phyloP scores from a whole-genome alignment of 2,797 vertebrate species.

The Oryzias sinensis region DNA sequence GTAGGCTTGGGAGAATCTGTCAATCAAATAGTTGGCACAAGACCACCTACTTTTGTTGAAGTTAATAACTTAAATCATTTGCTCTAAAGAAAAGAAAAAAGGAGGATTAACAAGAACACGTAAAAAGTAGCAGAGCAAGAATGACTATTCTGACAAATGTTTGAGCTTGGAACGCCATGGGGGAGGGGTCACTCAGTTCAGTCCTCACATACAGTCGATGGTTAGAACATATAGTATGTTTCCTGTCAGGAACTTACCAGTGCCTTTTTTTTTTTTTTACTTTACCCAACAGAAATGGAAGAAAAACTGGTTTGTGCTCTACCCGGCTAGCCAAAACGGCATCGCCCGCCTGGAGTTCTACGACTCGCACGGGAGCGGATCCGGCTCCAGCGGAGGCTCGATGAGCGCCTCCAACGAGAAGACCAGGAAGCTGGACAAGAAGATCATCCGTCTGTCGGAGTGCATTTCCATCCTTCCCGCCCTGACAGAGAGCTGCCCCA shows the following conservation, averaged over 20 bases:
- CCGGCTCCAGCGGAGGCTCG: conserved; percentile 48
- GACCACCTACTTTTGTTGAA: too few species aligned
- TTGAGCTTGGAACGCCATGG: too few species aligned
- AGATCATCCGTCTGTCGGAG: conserved; percentile 90
- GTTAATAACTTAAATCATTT: too few species aligned
- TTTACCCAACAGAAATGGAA: conserved; percentile 86
- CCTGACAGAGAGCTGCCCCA: conserved; percentile 82
- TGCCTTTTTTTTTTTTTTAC: too few species aligned
- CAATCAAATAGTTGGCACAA: too few species aligned
- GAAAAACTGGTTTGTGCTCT: conserved; percentile 93
- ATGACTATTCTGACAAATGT: too few species aligned
- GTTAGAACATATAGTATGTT: not conserved
- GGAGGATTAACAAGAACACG: too few species aligned
- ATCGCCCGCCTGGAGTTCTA: conserved; percentile 94
- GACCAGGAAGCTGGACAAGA: conserved; percentile 87
- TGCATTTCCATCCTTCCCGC: conserved; percentile 88
- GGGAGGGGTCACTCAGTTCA: too few species aligned
- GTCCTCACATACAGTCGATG: too few species aligned
- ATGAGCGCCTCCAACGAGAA: conserved; percentile 74
- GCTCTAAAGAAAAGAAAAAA: too few species aligned
- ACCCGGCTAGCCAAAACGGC: conserved; percentile 91
- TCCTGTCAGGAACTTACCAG: not conserved
- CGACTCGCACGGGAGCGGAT: conserved; percentile 73
- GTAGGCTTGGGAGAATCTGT: too few species aligned
- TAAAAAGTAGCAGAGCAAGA: too few species aligned